phyloP scores from a whole-genome alignment of 1,140 invertebrate species.

The Drepana arcuata region DNA sequence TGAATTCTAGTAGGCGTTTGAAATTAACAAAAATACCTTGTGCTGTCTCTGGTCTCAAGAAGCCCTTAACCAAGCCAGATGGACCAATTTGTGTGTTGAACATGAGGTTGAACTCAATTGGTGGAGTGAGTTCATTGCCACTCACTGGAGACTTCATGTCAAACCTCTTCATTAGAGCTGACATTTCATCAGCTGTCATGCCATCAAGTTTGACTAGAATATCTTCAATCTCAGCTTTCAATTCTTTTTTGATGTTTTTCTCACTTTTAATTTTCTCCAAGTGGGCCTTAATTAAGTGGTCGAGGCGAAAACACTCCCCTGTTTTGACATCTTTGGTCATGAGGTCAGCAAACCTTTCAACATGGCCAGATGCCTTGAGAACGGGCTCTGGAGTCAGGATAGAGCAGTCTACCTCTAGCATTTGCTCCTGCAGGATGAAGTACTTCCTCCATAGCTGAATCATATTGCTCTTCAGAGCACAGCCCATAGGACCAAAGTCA shows the following conservation, averaged over 20 bases:
- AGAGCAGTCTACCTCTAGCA: constrained; percentile 98
- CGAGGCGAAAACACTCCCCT: constrained; percentile 97
- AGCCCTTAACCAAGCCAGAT: constrained; percentile 94
- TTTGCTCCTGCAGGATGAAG: constrained; percentile 97
- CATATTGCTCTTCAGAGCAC: constrained; percentile 97
- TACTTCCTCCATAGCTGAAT: constrained; percentile 95
- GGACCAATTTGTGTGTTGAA: constrained; percentile 98
- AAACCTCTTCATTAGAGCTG: constrained; percentile 85
- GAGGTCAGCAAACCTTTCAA: constrained; percentile 98
- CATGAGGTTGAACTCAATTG: constrained; percentile 99
- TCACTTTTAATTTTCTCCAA: constrained; percentile 91
- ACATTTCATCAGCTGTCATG: constrained; percentile 90
- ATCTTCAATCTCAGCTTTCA: constrained; percentile 84
- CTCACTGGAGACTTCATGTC: constrained; percentile 96
- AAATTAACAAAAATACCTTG: constrained; percentile 99
- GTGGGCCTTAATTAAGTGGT: constrained; percentile 98
- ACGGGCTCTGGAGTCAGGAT: constrained; percentile 97
- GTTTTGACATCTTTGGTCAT: constrained; percentile 98
- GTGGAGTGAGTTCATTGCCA: constrained; percentile 94
- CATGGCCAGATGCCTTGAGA: constrained; percentile 98
- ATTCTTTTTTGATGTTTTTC: constrained; percentile 83
- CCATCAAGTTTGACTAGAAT: constrained; percentile 81
- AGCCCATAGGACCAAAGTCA: constrained; percentile 99
- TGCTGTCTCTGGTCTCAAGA: constrained; percentile 96
- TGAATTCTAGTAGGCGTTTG: constrained; percentile 96